Percentiles rank a stretch among this genome's conserved stretches.
Evolutionary conservation across 2,113 vertebrate genomes (phyloP).

Genomic region (Rutilus rutilus): DNA sequence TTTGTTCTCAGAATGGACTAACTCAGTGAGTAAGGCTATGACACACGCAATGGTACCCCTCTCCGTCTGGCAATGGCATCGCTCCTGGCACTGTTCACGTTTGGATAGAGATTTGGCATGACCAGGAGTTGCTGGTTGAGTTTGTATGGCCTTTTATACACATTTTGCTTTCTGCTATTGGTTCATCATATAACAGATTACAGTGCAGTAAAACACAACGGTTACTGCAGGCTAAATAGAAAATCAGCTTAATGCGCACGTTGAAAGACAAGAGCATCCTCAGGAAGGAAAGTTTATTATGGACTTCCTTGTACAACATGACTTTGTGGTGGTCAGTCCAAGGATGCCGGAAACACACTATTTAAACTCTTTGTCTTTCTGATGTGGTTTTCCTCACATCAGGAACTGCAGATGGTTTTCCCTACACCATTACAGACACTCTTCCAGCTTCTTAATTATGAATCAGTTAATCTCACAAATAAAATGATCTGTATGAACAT

Average conservation of each 20-base stretch:
- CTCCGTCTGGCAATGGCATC: slow-evolving; percentile 26
- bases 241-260: not conserved
- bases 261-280: slow-evolving; percentile 20
- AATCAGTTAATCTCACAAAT: not conserved
- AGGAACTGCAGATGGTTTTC: not conserved
- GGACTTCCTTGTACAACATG: not conserved
- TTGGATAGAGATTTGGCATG: slow-evolving; percentile 26
- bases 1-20: slow-evolving; percentile 1
- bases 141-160: slow-evolving; percentile 11
- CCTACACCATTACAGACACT: not conserved
- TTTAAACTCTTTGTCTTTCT: not conserved
- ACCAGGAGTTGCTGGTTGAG: not conserved
- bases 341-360: not conserved
- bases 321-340: not conserved
- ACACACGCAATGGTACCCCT: slow-evolving; percentile 5
- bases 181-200: not conserved
- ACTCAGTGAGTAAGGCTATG: slow-evolving; percentile 12
- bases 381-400: not conserved
- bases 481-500: not conserved
- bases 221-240: not conserved
- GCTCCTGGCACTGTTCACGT: slow-evolving; percentile 21
- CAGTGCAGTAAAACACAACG: not conserved
- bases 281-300: slow-evolving; percentile 26
- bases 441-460: not conserved
- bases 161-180: not conserved